Evolutionary conservation across 2,888 invertebrate species (phyloP), one percentile per base, ranked within the genome.

Genomic region (Pristionchus fissidentatus): DNA sequence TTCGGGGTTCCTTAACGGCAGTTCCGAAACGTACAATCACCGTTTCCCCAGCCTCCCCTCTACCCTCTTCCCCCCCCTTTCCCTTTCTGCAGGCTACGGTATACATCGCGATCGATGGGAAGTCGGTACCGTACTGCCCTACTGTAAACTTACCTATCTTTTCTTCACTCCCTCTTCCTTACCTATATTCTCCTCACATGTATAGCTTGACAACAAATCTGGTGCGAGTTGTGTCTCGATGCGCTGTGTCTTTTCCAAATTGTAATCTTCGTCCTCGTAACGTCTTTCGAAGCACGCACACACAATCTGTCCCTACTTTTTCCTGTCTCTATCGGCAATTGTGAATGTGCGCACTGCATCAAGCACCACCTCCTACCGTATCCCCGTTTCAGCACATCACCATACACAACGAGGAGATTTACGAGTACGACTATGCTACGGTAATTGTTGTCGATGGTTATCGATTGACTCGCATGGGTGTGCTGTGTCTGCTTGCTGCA

Each of bases 331-430:
- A 26, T 77, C 38, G 19, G 19, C 46, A 46, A 43, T 77, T 35
- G 49, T 55, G 49, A 32, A 15, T 55, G 49, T 38, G 49, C 77
- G 35, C 77, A 52, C 77, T 77, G 15, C 52, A 35, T 41, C 26
- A 5, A n/a, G 32, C 66, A 38, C 66, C 35, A 77, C 32, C 46
- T 49, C 77, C 52, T 77, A 49, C 77, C 49, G 52, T 81, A 22
- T 70, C 55, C 55, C 29, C 43, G 15, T 81, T 81, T 26, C 80
- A 81, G 80, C 80, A 81, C 80, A 81, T 81, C 32, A 62, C 62
- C 62, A 81, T 81, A 13, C 62, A 62, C 62, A 60, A 81, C 32
- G 80, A 81, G 46, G 80, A 81, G 46, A 62, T 81, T 49, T 81
- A 81, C 62, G 60, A 60, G 80, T 62, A 81, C 41, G 80, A 62